Percentiles rank a stretch among this genome's conserved stretches.
Conservation (phyloP, 2,888 invertebrate genomes). For the Chloromyia formosa region DNA sequence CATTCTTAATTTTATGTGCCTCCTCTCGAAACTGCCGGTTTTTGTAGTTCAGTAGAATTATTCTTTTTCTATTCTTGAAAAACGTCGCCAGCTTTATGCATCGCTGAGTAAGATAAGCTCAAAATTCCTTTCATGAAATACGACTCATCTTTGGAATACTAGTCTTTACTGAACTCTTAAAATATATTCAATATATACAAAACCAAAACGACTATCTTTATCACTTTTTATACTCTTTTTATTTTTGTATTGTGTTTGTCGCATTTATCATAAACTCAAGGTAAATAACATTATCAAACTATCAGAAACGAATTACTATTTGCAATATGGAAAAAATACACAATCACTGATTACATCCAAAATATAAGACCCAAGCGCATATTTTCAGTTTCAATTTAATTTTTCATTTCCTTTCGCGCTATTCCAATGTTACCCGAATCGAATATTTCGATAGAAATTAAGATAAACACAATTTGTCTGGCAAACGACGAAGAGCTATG, state of each 20-base stretch:
- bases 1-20: too few species aligned
- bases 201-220: too few species aligned
- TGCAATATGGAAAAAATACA: neutral
- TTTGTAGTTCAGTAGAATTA: too few species aligned
- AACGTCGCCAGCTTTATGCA: too few species aligned
- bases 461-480: neutral
- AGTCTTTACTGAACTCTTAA: too few species aligned
- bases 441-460: neutral
- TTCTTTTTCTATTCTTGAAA: too few species aligned
- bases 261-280: neutral
- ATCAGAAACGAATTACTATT: neutral
- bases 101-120: too few species aligned
- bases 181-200: too few species aligned
- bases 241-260: slow-evolving; percentile 10
- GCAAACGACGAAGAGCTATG: slow-evolving; percentile 1
- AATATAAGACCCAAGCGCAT: neutral
- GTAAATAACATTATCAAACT: neutral
- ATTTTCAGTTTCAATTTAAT: neutral
- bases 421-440: neutral
- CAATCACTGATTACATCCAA: neutral
- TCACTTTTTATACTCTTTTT: neutral
- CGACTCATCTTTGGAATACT: too few species aligned
- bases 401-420: neutral
- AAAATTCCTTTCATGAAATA: too few species aligned
- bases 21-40: too few species aligned